Evolutionary conservation across 2,888 invertebrate genomes (phyloP).

Genomic region (Anticlea derivata): DNA sequence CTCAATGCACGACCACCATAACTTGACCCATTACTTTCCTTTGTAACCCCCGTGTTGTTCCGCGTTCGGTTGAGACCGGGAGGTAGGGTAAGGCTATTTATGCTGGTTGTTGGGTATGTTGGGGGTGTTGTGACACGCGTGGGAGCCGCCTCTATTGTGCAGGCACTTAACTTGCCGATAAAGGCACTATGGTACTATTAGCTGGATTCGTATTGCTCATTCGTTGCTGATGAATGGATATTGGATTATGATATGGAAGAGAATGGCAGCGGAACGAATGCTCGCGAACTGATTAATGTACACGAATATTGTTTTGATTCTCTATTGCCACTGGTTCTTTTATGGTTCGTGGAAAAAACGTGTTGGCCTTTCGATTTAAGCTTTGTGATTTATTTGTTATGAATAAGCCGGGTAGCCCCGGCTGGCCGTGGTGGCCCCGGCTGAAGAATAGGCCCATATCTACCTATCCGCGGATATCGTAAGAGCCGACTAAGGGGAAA

Average conservation of each 20-base stretch:
- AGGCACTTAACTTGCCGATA: conserved; percentile 80
- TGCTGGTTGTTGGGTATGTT: conserved; percentile 44
- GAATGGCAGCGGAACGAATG: conserved; percentile 58
- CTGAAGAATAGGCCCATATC: no score
- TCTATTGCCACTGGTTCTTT: no score
- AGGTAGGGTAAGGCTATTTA: conserved; percentile 49
- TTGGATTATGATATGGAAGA: conserved; percentile 77
- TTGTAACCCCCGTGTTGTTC: conserved; percentile 1
- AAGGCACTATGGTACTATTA: conserved; percentile 80
- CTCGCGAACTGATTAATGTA: conserved; percentile 37
- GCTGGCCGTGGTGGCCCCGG: no score
- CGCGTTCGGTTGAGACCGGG: conserved; percentile 16
- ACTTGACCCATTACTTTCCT: conserved; percentile 41
- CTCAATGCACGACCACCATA: conserved; percentile 48
- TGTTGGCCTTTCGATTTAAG: no score
- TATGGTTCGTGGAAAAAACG: no score
- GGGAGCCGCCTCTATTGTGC: conserved; percentile 78
- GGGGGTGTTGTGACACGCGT: conserved; percentile 81
- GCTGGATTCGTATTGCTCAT: conserved; percentile 80
- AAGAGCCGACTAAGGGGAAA: no score
- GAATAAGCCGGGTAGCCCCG: no score
- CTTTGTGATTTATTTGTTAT: no score
- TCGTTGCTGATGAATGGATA: conserved; percentile 75
- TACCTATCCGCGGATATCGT: no score
- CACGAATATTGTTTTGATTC: no score